Conservation (phyloP, 2,797 vertebrate genomes). For the Protosalanx chinensis region DNA sequence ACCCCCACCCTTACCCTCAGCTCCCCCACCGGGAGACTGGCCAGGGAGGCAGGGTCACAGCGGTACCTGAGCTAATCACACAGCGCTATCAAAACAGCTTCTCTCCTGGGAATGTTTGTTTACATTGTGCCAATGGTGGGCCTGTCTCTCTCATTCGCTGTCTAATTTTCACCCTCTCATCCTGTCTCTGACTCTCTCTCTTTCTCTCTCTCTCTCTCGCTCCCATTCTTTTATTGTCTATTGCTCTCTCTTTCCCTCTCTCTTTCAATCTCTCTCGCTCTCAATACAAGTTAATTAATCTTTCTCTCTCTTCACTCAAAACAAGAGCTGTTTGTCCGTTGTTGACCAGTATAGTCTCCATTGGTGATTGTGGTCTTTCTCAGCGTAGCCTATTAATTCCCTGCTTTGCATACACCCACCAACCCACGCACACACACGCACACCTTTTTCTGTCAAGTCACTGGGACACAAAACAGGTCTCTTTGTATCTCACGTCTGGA, state of each 20-base stretch:
- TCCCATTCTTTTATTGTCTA: neutral
- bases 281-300: neutral
- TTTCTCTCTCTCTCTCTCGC: neutral
- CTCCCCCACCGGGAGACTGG: slow-evolving; percentile 44
- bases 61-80: slow-evolving; percentile 72
- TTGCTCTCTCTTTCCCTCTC: neutral
- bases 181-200: neutral
- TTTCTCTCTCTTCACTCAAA: slow-evolving; percentile 18
- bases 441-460: neutral
- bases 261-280: slow-evolving; percentile 4
- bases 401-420: neutral
- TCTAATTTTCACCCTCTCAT: neutral
- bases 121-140: slow-evolving; percentile 67
- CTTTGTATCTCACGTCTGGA: neutral
- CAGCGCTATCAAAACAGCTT: slow-evolving; percentile 66
- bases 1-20: neutral
- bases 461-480: neutral
- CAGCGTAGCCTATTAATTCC: too few species aligned
- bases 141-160: slow-evolving; percentile 30
- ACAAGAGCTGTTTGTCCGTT: too few species aligned
- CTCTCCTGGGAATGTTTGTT: slow-evolving; percentile 64
- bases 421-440: slow-evolving; percentile 1
- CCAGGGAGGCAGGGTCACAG: slow-evolving; percentile 69
- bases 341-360: too few species aligned
- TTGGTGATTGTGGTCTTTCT: too few species aligned